Evolutionary conservation across 2,113 vertebrate genomes (phyloP).

Genomic region (Epinephelus cyanopodus): DNA sequence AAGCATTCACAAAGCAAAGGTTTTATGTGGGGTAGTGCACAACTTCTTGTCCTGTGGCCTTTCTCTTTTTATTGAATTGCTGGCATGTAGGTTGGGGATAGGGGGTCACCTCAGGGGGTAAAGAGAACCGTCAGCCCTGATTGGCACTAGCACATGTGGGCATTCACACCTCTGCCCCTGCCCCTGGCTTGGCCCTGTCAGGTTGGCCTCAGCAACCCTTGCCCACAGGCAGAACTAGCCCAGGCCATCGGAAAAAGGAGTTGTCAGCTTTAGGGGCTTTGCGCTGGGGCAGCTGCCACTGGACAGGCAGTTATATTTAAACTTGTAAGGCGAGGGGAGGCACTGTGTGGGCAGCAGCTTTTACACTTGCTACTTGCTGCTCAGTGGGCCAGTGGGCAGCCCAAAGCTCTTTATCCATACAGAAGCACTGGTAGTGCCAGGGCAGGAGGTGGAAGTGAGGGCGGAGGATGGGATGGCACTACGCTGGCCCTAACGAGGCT

Average conservation of each 20-base stretch:
- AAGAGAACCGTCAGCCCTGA: slow-evolving; percentile 85
- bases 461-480: slow-evolving; percentile 44
- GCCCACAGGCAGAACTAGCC: slow-evolving; percentile 37
- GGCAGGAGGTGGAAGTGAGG: slow-evolving; percentile 49
- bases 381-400: slow-evolving; percentile 66
- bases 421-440: slow-evolving; percentile 73
- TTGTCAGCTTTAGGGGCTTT: slow-evolving; percentile 84
- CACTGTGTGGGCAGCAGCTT: slow-evolving; percentile 63
- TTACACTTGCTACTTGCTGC: slow-evolving; percentile 84
- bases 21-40: slow-evolving; percentile 29
- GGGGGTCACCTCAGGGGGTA: slow-evolving; percentile 81
- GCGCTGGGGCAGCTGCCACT: slow-evolving; percentile 79
- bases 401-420: slow-evolving; percentile 83
- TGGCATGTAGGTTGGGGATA: slow-evolving; percentile 78
- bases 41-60: slow-evolving; percentile 47
- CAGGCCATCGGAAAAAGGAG: slow-evolving; percentile 72
- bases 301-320: slow-evolving; percentile 83
- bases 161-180: slow-evolving; percentile 82
- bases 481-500: slow-evolving; percentile 47
- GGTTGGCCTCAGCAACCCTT: slow-evolving; percentile 65
- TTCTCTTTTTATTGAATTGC: slow-evolving; percentile 48
- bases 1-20: slow-evolving; percentile 10
- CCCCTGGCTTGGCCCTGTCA: slow-evolving; percentile 63
- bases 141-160: slow-evolving; percentile 90
- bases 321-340: slow-evolving; percentile 72